Percentiles rank a stretch among this genome's conserved stretches.
Evolutionary conservation across 2,113 vertebrate genomes (phyloP).

Genomic region (rabbit (Oryctolagus cuniculus)): mOryCun1.1 NC_091453.1:66238501-66239000

Average conservation of each 20-base stretch:
- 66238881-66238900: not conserved
- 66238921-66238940: not conserved
- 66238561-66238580: not conserved
- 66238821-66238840: not conserved
- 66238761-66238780: not conserved
- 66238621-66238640: not conserved
- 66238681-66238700: not conserved
- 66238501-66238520: not conserved
- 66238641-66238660: not conserved
- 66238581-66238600: not conserved
- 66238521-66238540: not conserved
- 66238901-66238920: not conserved
- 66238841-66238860: not conserved
- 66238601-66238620: not conserved
- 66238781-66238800: not conserved
- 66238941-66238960: slow-evolving; percentile 8
- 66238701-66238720: not conserved
- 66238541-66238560: not conserved
- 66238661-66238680: not conserved
- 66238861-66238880: not conserved
- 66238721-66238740: not conserved
- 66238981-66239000: slow-evolving; percentile 36
- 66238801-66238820: not conserved
- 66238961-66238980: not conserved
- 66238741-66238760: slow-evolving; percentile 19